Conservation (phyloP, 2,113 vertebrate species). For the Ptilorrhoa leucosticta region DNA sequence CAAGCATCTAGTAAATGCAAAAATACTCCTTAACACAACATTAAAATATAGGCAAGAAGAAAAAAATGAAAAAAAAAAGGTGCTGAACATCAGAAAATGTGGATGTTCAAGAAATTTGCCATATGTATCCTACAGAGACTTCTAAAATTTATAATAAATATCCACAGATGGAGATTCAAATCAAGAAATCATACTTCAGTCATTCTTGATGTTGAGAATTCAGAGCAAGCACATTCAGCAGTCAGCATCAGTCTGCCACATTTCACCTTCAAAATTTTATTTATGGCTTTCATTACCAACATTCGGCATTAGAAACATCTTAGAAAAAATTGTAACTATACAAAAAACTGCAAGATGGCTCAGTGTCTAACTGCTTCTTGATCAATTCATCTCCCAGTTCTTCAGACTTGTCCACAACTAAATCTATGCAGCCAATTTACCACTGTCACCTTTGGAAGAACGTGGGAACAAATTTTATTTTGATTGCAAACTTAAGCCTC, state of each 20-base stretch:
- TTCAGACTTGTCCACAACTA: neutral
- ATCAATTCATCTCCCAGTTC: neutral
- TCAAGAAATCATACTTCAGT: neutral
- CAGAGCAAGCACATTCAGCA: neutral
- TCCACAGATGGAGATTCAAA: neutral
- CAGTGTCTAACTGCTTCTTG: neutral
- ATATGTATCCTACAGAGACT: neutral
- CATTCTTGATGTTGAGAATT: neutral
- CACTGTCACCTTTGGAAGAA: neutral
- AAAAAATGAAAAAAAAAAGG: rapidly evolving
- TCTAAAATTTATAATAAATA: neutral
- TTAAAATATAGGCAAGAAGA: neutral
- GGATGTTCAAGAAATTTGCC: neutral
- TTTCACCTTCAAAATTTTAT: neutral
- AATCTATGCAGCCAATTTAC: neutral
- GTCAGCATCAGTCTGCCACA: neutral
- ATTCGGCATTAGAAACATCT: neutral
- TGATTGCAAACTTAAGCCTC: neutral
- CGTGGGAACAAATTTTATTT: neutral
- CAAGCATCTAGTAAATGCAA: neutral
- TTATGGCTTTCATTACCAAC: neutral
- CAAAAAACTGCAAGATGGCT: neutral
- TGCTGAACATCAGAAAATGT: neutral
- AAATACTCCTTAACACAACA: neutral
- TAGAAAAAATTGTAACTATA: neutral